These are phyloP conservation scores for Alectoris magna DNA, from an alignment of 2,797 vertebrate genomes.

Conservation along the genomic window DNA sequence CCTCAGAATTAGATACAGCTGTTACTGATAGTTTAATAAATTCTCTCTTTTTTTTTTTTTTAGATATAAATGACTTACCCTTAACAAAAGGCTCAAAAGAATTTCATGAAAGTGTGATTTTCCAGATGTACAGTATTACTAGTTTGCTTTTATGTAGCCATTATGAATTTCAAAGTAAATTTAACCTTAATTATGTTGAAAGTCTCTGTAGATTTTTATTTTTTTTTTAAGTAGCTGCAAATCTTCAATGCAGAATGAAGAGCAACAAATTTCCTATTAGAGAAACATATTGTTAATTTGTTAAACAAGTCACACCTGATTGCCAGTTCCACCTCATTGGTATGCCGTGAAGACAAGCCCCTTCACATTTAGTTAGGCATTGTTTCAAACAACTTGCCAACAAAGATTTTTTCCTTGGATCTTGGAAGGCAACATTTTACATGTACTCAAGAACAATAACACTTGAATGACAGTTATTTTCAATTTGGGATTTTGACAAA, in stretches of 20 bases:
- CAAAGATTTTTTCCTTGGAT: constrained; percentile 48
- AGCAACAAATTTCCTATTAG: constrained; percentile 59
- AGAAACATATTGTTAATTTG: constrained; percentile 65
- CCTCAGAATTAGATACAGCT: neutral
- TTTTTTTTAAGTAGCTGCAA: constrained; percentile 37
- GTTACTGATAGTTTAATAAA: constrained; percentile 20
- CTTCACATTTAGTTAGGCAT: constrained; percentile 65
- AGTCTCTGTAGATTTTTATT: constrained; percentile 30
- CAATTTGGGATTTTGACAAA: constrained; percentile 51
- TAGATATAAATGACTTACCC: neutral
- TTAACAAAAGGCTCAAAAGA: constrained; percentile 24
- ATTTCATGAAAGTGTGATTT: constrained; percentile 49
- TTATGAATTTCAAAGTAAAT: constrained; percentile 67
- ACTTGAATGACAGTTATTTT: constrained; percentile 67
- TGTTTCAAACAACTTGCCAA: constrained; percentile 56
- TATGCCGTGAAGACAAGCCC: constrained; percentile 48
- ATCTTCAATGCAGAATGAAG: constrained; percentile 42
- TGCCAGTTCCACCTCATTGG: constrained; percentile 61
- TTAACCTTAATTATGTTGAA: constrained; percentile 56
- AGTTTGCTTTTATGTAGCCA: constrained; percentile 47
- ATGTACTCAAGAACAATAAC: constrained; percentile 31
- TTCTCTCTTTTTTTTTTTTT: constrained; percentile 36
- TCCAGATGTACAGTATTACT: constrained; percentile 5
- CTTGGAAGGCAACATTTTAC: constrained; percentile 47
- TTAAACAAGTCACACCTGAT: constrained; percentile 65